Conservation (phyloP, 2,888 invertebrate genomes). For the Mylabris sibirica region DNA sequence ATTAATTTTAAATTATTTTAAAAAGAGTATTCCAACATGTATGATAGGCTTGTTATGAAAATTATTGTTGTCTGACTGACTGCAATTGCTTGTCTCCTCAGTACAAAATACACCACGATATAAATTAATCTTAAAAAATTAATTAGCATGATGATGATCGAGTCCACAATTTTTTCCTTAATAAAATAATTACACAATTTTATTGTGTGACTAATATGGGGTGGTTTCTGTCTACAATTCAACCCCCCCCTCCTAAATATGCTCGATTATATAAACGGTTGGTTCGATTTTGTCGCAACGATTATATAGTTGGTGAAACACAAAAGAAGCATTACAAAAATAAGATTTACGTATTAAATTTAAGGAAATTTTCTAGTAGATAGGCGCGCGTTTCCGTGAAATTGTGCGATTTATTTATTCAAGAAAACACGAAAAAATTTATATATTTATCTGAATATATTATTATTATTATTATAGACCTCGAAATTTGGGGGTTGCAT, state of each 20-base stretch:
- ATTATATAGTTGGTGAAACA: constrained; percentile 52
- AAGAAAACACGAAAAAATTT: constrained; percentile 21
- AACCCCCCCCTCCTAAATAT: neutral
- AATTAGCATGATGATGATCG: neutral
- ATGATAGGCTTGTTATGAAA: constrained; percentile 56
- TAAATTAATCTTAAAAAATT: constrained; percentile 47
- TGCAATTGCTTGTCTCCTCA: constrained; percentile 61
- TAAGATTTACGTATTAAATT: constrained; percentile 41
- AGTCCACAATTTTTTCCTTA: no score
- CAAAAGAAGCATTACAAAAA: neutral
- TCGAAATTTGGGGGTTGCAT: neutral
- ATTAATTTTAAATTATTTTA: constrained; percentile 52
- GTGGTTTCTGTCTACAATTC: neutral
- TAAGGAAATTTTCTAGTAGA: constrained; percentile 46
- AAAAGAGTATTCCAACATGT: constrained; percentile 41
- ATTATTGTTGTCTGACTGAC: constrained; percentile 61
- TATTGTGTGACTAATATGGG: neutral
- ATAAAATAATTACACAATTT: neutral
- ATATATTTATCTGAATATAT: constrained; percentile 1
- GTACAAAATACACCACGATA: constrained; percentile 61
- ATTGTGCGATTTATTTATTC: constrained; percentile 55
- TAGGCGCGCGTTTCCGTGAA: constrained; percentile 58
- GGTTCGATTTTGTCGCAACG: constrained; percentile 55
- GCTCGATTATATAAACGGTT: neutral
- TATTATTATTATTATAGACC: neutral